phyloP scores from a whole-genome alignment of 2,888 invertebrate genomes.

The Laspeyria flexula region DNA sequence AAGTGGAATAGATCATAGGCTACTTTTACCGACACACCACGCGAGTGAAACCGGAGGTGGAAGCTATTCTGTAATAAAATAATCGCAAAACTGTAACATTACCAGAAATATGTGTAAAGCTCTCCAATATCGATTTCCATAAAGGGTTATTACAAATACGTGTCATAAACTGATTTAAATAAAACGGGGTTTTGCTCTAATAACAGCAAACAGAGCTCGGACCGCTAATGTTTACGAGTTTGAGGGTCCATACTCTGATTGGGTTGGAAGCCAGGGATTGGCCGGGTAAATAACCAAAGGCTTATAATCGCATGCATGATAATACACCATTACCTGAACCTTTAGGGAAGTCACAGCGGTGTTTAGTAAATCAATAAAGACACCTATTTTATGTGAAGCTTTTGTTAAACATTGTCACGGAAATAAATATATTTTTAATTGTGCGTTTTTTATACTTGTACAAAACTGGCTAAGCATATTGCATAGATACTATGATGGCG shows the following conservation, averaged over 20 bases:
- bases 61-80: too few relatives aligned
- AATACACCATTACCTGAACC: neutral
- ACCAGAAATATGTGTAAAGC: neutral
- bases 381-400: neutral
- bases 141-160: constrained; percentile 2
- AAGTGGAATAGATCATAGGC: too few relatives aligned
- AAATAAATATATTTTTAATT: too few relatives aligned
- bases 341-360: neutral
- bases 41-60: too few relatives aligned
- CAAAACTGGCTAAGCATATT: too few relatives aligned
- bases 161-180: constrained; percentile 5
- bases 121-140: neutral
- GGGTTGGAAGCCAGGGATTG: neutral
- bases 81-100: neutral
- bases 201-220: constrained; percentile 5
- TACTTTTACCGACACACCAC: too few relatives aligned
- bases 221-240: constrained; percentile 9
- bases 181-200: constrained; percentile 7
- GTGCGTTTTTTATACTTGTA: too few relatives aligned
- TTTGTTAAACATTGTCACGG: neutral
- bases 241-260: constrained; percentile 6
- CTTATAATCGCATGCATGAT: constrained; percentile 9
- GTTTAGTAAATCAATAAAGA: constrained; percentile 2
- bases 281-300: constrained; percentile 5
- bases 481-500: too few relatives aligned